Base-by-base conservation (phyloP, 1,140 invertebrate species). In the Neodiprion fabricii region DNA sequence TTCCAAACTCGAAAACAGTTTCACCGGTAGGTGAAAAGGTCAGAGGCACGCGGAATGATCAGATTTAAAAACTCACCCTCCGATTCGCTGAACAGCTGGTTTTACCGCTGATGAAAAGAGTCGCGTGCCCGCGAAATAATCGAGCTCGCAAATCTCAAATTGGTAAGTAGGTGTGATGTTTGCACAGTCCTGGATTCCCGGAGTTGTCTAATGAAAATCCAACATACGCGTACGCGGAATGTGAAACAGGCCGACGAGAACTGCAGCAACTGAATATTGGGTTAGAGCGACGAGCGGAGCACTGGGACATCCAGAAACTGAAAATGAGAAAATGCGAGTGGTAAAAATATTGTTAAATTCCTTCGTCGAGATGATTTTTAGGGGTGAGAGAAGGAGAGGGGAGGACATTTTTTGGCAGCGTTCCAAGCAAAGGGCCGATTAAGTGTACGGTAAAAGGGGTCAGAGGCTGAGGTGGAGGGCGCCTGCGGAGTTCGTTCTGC, bases 331-430 rank as follows among this genome's bases (percentile, higher is more conserved):
- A 61, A 61, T 61, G 53, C 4, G 53, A 61, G n/a, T 14, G 53
- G 53, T 61, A 61, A 61, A 61, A 61, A 61, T 61, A 61, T 61
- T 61, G 53, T 61, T 61, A 61, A 61, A 61, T 61, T 61, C 9
- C n/a, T 61, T 9, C 9, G 53, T 61, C 53, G 53, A 61, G n/a
- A 61, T 7, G 5, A 61, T 12, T 61, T 61, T 17, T 17, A 61
- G 11, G 53, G n/a, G n/a, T 8, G 28, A 40, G 28, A 40, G 28
- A 40, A 40, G 5, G 28, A 40, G 28, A 40, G 28, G 28, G 28
- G 28, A 5, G 28, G 28, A 5, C 28, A 17, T 61, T 61, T 61
- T 61, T 61, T 61, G 53, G 53, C 53, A 7, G 11, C 11, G 11
- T 61, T 12, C 53, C 53, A 61, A 61, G 9, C 11, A 61, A 12